Evolutionary conservation across 1,140 invertebrate genomes (phyloP), one percentile per base, ranked within the genome.

Genomic region (Muscidifurax raptorellus): DNA sequence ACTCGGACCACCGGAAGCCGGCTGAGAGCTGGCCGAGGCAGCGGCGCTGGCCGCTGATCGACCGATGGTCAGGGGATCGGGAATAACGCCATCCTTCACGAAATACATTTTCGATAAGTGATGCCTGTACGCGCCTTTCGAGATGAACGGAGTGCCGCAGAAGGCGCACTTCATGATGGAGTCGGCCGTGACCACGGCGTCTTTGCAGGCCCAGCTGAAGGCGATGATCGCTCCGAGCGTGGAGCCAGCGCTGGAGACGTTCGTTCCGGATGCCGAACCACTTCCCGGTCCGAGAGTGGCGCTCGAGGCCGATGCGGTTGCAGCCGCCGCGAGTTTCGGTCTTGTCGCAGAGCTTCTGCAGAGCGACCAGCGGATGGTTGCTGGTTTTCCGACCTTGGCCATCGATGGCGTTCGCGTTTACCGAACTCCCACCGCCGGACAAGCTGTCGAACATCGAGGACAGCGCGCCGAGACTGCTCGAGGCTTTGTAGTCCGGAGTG

Each of bases 91-190:
- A 88, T 99, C 98, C 91, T 99, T 99, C 36, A 99, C 97, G 89
- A 99, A 98, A 93, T 99, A 98, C 96, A 98, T 98, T 90, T 99
- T 98, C 77, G 98, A 98, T 82, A 99, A 93, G 90, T 99, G 98
- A 92, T 99, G 98, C 87, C 98, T 95, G 92, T 99, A 99, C 1
- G 98, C 98, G 44, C 98, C 98, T 93, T 99, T 99, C 2, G 98
- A 99, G 80, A 98, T 97, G 91, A 99, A 99, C 13, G 97, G 97
- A 25, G 98, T 98, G 92, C 99, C 98, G 94, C 98, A 99, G 88
- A 98, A 97, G 27, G 98, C 97, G 93, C 98, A 99, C 91, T 99
- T 98, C 95, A 98, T 98, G 66, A 98, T 96, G 18, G 97, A 97
- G 88, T 97, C 96, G 2, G 95, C 95, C 1, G 96, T 97, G 83